These are phyloP conservation scores for Coptodon bakossiorum DNA, from an alignment of 2,113 vertebrate genomes.

Conservation along the genomic window DNA sequence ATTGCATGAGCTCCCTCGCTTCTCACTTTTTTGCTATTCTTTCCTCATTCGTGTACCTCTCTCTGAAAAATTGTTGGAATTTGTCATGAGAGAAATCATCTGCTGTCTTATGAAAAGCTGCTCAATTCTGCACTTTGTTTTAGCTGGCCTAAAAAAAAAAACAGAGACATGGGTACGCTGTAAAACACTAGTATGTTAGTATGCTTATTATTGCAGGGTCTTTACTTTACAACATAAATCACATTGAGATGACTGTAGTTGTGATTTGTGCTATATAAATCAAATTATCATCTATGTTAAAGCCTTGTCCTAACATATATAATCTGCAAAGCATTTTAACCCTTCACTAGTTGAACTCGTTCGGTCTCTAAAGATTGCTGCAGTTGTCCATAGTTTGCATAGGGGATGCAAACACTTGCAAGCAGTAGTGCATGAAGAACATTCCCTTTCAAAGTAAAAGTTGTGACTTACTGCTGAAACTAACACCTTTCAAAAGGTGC, in stretches of 20 bases:
- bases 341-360: background rate
- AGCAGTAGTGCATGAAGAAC: background rate
- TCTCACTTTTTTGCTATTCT: background rate
- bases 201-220: background rate
- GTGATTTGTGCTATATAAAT: background rate
- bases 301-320: background rate
- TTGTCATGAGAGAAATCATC: background rate
- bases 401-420: background rate
- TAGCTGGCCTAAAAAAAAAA: background rate
- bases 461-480: background rate
- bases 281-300: background rate
- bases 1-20: conserved; percentile 5
- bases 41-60: background rate
- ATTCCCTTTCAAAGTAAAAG: background rate
- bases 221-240: fast-evolving
- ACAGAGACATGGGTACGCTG: background rate
- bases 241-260: background rate
- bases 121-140: background rate
- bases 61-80: background rate
- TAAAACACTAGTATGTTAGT: background rate
- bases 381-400: background rate
- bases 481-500: background rate
- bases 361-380: background rate
- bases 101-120: background rate
- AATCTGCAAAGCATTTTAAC: background rate